Evolutionary conservation across 2,113 vertebrate genomes (phyloP).

Genomic region (Engraulis encrasicolus): DNA sequence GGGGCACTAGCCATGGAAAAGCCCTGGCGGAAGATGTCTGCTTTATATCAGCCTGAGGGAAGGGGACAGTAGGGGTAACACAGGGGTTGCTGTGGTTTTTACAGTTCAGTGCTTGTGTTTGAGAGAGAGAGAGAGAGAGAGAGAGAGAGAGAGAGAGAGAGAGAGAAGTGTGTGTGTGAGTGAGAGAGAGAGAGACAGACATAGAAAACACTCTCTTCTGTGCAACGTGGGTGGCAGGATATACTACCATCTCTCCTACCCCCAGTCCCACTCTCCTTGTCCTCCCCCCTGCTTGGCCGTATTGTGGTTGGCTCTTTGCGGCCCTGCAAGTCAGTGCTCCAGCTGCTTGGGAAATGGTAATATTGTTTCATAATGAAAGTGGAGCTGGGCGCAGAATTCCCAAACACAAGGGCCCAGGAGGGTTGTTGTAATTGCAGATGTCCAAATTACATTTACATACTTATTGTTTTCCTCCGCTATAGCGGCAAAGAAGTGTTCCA

Average conservation of each 20-base stretch:
- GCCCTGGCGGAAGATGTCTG: constrained; percentile 60
- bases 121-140: constrained; percentile 2
- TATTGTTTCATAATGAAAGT: constrained; percentile 95
- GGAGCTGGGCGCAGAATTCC: constrained; percentile 84
- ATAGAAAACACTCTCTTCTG: constrained; percentile 76
- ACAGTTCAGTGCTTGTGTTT: constrained; percentile 94
- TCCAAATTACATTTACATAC: constrained; percentile 86
- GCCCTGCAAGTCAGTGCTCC: constrained; percentile 95
- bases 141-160: not conserved
- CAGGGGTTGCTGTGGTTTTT: constrained; percentile 92
- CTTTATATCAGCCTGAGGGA: constrained; percentile 87
- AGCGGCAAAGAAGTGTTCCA: constrained; percentile 46
- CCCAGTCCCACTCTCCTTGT: not conserved
- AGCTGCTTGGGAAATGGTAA: constrained; percentile 95
- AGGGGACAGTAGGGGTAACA: constrained; percentile 92
- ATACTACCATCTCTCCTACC: constrained; percentile 85
- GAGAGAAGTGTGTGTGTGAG: not conserved
- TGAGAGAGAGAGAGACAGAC: not conserved
- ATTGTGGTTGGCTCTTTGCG: constrained; percentile 97
- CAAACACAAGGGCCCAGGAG: constrained; percentile 81
- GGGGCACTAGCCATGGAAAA: constrained; percentile 64
- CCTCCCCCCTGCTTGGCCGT: constrained; percentile 63
- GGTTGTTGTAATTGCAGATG: constrained; percentile 85
- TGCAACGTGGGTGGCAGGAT: constrained; percentile 98
- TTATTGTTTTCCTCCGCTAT: constrained; percentile 76